These are phyloP conservation scores for Nemoura dubitans DNA, from an alignment of 2,888 invertebrate genomes.

Conservation along the genomic window DNA sequence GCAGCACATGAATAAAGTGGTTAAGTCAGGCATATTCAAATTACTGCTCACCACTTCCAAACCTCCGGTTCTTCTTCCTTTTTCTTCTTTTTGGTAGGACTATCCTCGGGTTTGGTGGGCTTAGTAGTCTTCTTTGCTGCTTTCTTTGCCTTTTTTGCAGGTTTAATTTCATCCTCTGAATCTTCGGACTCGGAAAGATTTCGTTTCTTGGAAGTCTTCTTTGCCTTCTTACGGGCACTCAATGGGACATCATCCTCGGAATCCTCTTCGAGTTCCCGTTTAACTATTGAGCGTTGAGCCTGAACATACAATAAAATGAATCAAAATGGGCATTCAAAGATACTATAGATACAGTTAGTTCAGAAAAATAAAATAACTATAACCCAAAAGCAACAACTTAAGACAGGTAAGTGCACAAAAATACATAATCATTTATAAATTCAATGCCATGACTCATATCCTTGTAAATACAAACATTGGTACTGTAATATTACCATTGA, in stretches of 20 bases:
- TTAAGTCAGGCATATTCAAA: neutral
- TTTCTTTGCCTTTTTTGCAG: slow-evolving; percentile 56
- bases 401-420: too few species aligned
- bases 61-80: slow-evolving; percentile 85
- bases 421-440: too few species aligned
- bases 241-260: slow-evolving; percentile 74
- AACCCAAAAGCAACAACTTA: too few species aligned
- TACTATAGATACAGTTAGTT: neutral
- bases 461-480: too few species aligned
- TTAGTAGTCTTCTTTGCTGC: slow-evolving; percentile 49
- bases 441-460: too few species aligned
- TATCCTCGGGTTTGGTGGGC: slow-evolving; percentile 58
- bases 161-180: slow-evolving; percentile 61
- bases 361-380: neutral
- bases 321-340: too few species aligned
- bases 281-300: slow-evolving; percentile 33
- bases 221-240: slow-evolving; percentile 72
- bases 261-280: slow-evolving; percentile 65
- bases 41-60: slow-evolving; percentile 83
- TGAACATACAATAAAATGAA: neutral
- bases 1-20: neutral
- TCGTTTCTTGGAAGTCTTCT: slow-evolving; percentile 63
- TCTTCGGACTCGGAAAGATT: slow-evolving; percentile 58
- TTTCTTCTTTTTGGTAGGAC: slow-evolving; percentile 67
- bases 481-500: neutral